phyloP scores from a whole-genome alignment of 2,113 vertebrate genomes.

The Rhodinocichla rosea region DNA sequence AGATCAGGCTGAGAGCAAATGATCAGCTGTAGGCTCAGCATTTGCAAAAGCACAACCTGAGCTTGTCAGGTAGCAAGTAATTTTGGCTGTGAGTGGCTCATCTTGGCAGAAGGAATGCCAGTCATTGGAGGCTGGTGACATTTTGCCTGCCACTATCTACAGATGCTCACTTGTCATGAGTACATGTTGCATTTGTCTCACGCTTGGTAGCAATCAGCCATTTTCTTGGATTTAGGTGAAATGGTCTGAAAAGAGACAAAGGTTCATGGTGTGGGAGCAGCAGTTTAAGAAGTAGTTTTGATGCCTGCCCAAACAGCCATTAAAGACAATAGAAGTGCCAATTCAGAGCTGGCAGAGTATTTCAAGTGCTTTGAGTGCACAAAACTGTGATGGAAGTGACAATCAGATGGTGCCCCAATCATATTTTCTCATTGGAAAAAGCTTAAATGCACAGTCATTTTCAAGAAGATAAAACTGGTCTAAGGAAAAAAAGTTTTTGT shows the following conservation, averaged over 20 bases:
- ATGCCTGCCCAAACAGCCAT: not conserved
- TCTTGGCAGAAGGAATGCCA: conserved; percentile 14
- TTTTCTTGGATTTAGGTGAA: conserved; percentile 53
- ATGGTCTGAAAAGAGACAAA: conserved; percentile 30
- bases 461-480: not conserved
- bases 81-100: not conserved
- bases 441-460: not conserved
- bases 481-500: not conserved
- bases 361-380: not conserved
- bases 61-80: not conserved
- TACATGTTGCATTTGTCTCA: conserved; percentile 8
- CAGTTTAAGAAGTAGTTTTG: not conserved
- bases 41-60: not conserved
- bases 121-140: not conserved
- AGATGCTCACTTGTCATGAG: not conserved
- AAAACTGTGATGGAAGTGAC: not conserved
- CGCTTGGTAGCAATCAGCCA: conserved; percentile 19
- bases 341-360: not conserved
- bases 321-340: not conserved
- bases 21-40: not conserved
- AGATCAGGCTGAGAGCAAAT: not conserved
- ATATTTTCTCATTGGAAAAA: not conserved
- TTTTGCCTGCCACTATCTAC: not conserved
- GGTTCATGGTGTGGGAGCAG: not conserved
- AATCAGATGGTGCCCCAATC: not conserved